A percentile compares a stretch with the other conserved stretches of the same genome.
These are phyloP conservation scores for Synergus laeviventris DNA, from an alignment of 2,888 invertebrate species.

Conservation along the genomic window DNA sequence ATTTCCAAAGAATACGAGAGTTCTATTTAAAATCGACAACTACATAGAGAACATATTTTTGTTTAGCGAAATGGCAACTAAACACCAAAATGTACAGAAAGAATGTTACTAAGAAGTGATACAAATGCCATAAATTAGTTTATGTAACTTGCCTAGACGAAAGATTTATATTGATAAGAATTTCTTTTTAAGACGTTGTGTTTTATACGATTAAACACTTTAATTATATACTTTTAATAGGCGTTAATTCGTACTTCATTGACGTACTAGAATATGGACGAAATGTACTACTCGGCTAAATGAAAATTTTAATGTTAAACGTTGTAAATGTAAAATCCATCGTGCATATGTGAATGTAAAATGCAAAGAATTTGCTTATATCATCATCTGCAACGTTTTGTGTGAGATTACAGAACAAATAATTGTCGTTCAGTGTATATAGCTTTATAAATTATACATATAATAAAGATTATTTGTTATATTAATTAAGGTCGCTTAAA, in stretches of 20 bases:
- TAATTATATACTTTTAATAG: neutral
- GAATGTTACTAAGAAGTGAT: neutral
- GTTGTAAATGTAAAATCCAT: constrained; percentile 18
- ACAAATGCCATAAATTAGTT: neutral
- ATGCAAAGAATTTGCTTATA: neutral
- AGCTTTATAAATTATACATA: constrained; percentile 17
- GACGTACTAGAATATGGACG: neutral
- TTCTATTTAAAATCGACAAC: neutral
- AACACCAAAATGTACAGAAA: neutral
- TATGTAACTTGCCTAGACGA: neutral
- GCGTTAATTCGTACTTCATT: too few relatives aligned
- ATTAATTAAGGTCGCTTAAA: neutral
- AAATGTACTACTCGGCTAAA: constrained; percentile 12
- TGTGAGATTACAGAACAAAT: neutral
- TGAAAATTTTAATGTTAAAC: constrained; percentile 21
- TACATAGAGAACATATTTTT: neutral
- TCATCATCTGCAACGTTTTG: neutral
- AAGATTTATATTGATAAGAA: neutral
- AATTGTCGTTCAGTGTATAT: constrained; percentile 30
- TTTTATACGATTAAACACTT: neutral
- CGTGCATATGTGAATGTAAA: constrained; percentile 17
- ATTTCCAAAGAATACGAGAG: neutral
- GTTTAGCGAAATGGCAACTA: too few relatives aligned
- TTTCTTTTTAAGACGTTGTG: neutral
- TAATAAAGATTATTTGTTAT: constrained; percentile 40